Conservation (phyloP, 2,797 vertebrate species). For the Aldrovandia affinis region DNA sequence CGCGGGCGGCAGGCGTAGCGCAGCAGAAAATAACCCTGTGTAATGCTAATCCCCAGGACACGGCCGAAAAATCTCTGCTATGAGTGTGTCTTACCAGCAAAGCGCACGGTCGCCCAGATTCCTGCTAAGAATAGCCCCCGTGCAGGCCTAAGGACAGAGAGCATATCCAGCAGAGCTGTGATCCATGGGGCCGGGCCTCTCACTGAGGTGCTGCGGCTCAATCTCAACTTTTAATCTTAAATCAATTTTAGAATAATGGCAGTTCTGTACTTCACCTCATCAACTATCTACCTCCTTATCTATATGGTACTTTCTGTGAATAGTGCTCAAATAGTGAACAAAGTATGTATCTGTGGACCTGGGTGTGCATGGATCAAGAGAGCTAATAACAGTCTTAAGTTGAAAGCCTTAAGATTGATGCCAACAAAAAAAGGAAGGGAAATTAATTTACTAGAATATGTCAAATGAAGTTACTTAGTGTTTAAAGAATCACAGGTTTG, state of each 20-base stretch:
- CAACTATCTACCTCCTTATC: slow-evolving; percentile 47
- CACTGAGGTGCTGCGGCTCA: slow-evolving; percentile 23
- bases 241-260: slow-evolving; percentile 6
- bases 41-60: slow-evolving; percentile 43
- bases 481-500: not conserved
- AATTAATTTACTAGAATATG: no score
- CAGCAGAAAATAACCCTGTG: slow-evolving; percentile 38
- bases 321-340: not conserved
- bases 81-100: slow-evolving; percentile 46
- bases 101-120: slow-evolving; percentile 48
- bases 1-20: not conserved
- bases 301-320: slow-evolving; percentile 34
- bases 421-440: no score
- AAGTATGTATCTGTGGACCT: no score
- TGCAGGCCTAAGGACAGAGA: slow-evolving; percentile 3
- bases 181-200: slow-evolving; percentile 23
- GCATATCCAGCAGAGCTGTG: slow-evolving; percentile 27
- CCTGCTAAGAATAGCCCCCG: slow-evolving; percentile 49
- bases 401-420: no score
- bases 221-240: not conserved
- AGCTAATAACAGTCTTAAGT: no score
- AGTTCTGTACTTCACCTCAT: slow-evolving; percentile 50
- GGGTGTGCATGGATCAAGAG: no score
- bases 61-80: slow-evolving; percentile 41
- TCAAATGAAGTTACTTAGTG: no score